Conservation (phyloP, 2,888 invertebrate species). For the Rhopalosiphum nymphaeae region DNA sequence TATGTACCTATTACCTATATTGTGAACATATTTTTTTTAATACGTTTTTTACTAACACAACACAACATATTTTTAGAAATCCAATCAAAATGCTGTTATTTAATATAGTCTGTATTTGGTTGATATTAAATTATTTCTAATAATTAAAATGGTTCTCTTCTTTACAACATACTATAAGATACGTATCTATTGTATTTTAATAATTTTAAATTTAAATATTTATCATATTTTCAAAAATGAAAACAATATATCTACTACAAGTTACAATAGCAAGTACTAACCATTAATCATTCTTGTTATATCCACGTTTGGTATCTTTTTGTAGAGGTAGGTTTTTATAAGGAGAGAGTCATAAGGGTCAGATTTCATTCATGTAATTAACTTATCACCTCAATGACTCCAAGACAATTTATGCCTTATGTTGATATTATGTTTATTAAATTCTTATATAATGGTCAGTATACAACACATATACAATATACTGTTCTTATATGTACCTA, state of each 20-base stretch:
- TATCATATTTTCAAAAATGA: neutral
- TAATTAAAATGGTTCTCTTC: neutral
- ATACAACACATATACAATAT: neutral
- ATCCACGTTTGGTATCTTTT: neutral
- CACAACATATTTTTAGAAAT: neutral
- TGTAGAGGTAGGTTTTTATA: neutral
- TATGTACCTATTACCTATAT: neutral
- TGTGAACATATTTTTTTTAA: neutral
- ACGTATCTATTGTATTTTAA: neutral
- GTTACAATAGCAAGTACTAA: neutral
- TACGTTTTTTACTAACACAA: neutral
- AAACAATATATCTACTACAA: neutral
- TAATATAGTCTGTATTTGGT: neutral
- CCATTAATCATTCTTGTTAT: neutral
- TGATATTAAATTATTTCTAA: neutral
- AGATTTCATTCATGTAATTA: neutral
- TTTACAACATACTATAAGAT: neutral
- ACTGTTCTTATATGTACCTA: neutral
- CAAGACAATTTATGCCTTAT: neutral
- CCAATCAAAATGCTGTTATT: neutral
- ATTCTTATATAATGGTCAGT: neutral
- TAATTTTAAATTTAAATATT: neutral
- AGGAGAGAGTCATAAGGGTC: neutral
- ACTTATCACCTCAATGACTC: neutral
- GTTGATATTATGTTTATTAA: neutral